phyloP scores from a whole-genome alignment of 2,797 vertebrate genomes.

The Syngnathus rostellatus region DNA sequence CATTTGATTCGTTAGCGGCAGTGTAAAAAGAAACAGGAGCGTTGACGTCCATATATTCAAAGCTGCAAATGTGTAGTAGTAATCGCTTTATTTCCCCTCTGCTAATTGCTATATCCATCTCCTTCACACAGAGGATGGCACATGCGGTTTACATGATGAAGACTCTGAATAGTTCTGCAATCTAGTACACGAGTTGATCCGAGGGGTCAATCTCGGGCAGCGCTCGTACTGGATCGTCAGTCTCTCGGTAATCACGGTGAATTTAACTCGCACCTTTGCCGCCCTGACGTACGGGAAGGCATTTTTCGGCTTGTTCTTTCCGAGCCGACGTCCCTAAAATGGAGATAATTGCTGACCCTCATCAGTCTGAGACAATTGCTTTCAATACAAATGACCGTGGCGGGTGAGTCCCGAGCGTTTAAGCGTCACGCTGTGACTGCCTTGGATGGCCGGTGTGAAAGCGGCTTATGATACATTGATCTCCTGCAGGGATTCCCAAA shows the following conservation, averaged over 20 bases:
- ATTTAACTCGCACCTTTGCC: too few relatives aligned
- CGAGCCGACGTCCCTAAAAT: background rate
- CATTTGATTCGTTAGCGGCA: background rate
- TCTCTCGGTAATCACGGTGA: too few relatives aligned
- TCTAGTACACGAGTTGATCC: background rate
- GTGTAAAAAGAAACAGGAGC: background rate
- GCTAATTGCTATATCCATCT: background rate
- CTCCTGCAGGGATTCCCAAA: conserved; percentile 5
- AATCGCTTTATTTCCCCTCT: background rate
- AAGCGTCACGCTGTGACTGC: background rate
- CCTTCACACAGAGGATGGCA: background rate
- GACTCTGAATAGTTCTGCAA: background rate
- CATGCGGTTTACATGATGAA: background rate
- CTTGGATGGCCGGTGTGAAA: background rate
- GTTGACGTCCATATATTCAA: background rate
- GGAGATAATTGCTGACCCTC: too few relatives aligned
- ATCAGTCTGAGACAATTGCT: background rate
- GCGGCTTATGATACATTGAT: background rate
- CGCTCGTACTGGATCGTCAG: too few relatives aligned
- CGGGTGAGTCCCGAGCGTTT: background rate
- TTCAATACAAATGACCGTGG: background rate
- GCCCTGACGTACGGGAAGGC: background rate
- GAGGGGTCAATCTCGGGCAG: background rate
- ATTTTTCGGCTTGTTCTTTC: background rate
- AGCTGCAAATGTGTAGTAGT: background rate